Evolutionary conservation across 2,888 invertebrate genomes (phyloP).

Genomic region (Saturnia pavonia): DNA sequence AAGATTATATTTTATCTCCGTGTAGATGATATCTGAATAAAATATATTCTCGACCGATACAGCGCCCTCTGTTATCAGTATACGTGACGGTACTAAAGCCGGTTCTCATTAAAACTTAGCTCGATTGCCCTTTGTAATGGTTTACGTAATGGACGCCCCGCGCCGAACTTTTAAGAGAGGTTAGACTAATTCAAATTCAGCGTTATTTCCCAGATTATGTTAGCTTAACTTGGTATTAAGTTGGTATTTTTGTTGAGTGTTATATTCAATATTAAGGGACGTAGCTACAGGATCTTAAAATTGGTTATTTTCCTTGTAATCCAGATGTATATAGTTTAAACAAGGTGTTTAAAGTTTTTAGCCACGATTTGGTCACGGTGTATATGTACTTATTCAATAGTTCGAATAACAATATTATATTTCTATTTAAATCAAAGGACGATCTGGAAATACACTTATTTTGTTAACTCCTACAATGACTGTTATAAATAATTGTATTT

Average conservation of each 20-base stretch:
- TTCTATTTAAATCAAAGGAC: too few relatives aligned
- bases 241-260: conserved; percentile 23
- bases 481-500: too few relatives aligned
- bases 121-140: conserved; percentile 57
- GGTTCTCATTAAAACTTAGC: conserved; percentile 68
- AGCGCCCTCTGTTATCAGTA: conserved; percentile 42
- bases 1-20: background rate
- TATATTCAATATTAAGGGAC: conserved; percentile 24
- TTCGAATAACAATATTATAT: too few relatives aligned
- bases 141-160: conserved; percentile 50
- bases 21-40: background rate
- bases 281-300: conserved; percentile 19
- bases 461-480: too few relatives aligned
- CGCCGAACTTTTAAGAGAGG: conserved; percentile 43
- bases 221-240: conserved; percentile 34
- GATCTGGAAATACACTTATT: too few relatives aligned
- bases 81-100: conserved; percentile 45
- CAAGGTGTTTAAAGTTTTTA: too few relatives aligned
- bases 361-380: too few relatives aligned
- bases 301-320: too few relatives aligned
- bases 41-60: conserved; percentile 25
- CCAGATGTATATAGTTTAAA: too few relatives aligned
- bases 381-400: too few relatives aligned
- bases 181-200: conserved; percentile 49
- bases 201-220: conserved; percentile 37